Evolutionary conservation across 2,797 vertebrate species (phyloP), one percentile per base, ranked within the genome.

Genomic region (Leptatherina wallacei): DNA sequence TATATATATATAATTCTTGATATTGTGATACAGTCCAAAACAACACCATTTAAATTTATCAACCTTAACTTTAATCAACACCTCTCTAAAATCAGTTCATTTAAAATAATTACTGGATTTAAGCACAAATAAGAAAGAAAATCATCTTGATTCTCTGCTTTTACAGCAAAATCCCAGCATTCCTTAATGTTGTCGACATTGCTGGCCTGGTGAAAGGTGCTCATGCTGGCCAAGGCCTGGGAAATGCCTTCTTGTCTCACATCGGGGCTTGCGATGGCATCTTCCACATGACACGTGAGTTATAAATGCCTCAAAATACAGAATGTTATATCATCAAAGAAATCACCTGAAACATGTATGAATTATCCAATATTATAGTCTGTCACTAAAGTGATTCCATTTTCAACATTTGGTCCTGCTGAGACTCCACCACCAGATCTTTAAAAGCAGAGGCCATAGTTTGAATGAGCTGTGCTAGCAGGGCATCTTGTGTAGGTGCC

Each of bases 271-370:
- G 97, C 65, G 97, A 99, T 61, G 92, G 94, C 81, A 96, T 98
- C 93, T 98, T 99, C 93, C 98, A 98, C 91, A 94, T 98, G 93
- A 96, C 96, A 87, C 96, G 98, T 98, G 94, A 93, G 97, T 97
- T 87, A 65, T 40, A 63, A 11, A 11, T 42, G 12, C 33, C 47
- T 71, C 14, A 13, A 13, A 32, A 49, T 1, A 2, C 6, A 35
- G 35, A 27, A 58, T 52, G 65, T 68, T 6, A 61, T 4, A 3
- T 51, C 11, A n/a, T n/a, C 14, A 42, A 51, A 32, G 13, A 61
- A 61, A 74, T 47, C 38, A 42, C 14, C 2, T 62, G 2, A 57
- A 56, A 29, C 8, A 10, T 35, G 20, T 38, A 2, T 32, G n/a
- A 47, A 55, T 10, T 24, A 10, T 64, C n/a, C 14, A 27, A 33